Base-by-base conservation (phyloP, 2,888 invertebrate species). In the Drosophila ochracea region DNA sequence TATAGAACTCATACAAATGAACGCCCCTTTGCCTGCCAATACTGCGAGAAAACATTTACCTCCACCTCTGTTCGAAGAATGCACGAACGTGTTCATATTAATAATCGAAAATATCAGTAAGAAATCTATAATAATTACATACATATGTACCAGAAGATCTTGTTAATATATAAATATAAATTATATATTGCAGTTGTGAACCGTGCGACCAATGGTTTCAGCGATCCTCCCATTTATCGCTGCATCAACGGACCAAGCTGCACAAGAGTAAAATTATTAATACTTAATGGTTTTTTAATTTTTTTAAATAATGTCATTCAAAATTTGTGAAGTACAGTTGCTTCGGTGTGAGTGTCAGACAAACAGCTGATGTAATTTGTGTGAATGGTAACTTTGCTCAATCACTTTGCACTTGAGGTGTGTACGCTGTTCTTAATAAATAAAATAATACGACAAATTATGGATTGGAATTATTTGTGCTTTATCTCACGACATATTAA, bases 1-100 rank as follows among this genome's bases (percentile, higher is more conserved):
- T 35, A 2, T 39, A 81, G 81, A 37, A 68, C 60, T 1, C 84
- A 84, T 61, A 84, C 89, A 35, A 83, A 89, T 21, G 89, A 83
- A 47, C 74, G 89, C 0, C 89, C 84, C 7, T 89, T 89, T 50
- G 59, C 63, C 1, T 84, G 84, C 3, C 73, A 69, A 28, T 76
- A 71, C 39, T 84, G 84, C 58, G 76, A 89, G 7, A 85, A 76
- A 31, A 30, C 86, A 4, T 84, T 84, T 21, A 76, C 61, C n/a
- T 88, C 84, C 6, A 78, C 83, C 7, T 80, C 89, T 1, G 61
- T 76, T 11, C 66, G 76, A 1, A 78, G 66, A 62, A 68, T 69
- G 19, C 84, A 84, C 30, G 89, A 89, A 10, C 41, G 68, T 7
- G 52, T 89, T 11, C 89, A 84, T 31, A 30, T 66, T 9, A 78